Evolutionary conservation across 2,888 invertebrate species (phyloP), one percentile per base, ranked within the genome.

Genomic region (Eupelmus urozonus): DNA sequence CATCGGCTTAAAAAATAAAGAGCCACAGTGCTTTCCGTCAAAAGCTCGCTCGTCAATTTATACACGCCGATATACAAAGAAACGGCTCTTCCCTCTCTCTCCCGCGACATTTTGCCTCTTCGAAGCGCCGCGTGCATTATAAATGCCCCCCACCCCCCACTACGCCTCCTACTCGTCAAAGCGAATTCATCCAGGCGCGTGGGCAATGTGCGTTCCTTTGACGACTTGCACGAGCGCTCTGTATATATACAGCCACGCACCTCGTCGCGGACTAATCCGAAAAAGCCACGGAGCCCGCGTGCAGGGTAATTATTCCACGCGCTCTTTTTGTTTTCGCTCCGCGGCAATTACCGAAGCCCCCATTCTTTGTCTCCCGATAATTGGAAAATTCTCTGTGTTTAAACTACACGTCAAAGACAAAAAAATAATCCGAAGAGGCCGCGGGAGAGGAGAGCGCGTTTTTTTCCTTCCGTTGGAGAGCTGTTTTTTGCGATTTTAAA

Each of bases 291-390:
- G 34, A 63, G 59, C 66, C 16, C 18, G 18, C 66, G 63, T 55
- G 23, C 57, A n/a, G 40, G 71, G 59, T 76, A 79, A 79, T 76
- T 79, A 79, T 76, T 76, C 76, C 67, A 18, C 59, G 63, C 29
- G 40, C 25, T 62, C 59, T 79, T 65, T 76, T 76, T 79, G n/a
- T 73, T 63, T 67, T 67, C 55, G 23, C 49, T 63, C 42, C 18
- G 20, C 59, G 29, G 77, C 70, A 70, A 65, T 77, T 77, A 70
- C 63, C 62, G 55, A 73, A 67, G 59, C 60, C 70, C 51, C 69
- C 69, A 67, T 72, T 79, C 69, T 73, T 76, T 80, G 76, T 73
- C 73, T 73, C 69, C 49, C 73, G 76, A 80, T 80, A 80, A 80
- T 80, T 80, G 73, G 65, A 80, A 80, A 80, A 80, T 80, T 70